phyloP scores from a whole-genome alignment of 2,797 vertebrate genomes.

The Danio jaintianensis region DNA sequence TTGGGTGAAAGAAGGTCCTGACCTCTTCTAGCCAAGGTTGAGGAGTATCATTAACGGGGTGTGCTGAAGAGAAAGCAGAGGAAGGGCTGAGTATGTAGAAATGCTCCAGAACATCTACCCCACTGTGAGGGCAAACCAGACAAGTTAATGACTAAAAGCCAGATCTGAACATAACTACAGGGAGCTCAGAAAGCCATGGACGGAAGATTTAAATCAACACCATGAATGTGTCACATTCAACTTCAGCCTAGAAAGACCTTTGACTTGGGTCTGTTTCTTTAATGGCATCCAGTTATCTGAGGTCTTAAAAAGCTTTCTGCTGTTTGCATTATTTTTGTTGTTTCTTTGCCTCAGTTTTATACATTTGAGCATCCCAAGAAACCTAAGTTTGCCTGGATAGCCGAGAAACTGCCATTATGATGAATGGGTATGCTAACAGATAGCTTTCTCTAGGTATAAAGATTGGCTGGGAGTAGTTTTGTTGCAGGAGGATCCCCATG shows the following conservation, averaged over 20 bases:
- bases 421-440: constrained; percentile 1
- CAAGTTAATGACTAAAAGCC: constrained; percentile 36
- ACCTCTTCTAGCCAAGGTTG: constrained; percentile 25
- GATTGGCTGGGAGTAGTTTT: background rate
- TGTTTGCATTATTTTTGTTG: constrained; percentile 12
- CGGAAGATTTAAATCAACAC: constrained; percentile 38
- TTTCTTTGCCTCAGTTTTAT: background rate
- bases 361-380: no score
- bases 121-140: constrained; percentile 41
- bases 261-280: constrained; percentile 33
- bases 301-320: constrained; percentile 18
- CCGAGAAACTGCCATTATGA: background rate
- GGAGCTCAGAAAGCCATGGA: constrained; percentile 27
- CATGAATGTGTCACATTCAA: constrained; percentile 40
- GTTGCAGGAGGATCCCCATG: constrained; percentile 17
- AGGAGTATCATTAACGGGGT: constrained; percentile 34
- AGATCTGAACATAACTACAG: constrained; percentile 30
- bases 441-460: constrained; percentile 12
- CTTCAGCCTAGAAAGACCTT: constrained; percentile 28
- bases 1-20: constrained; percentile 40
- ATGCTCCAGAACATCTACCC: constrained; percentile 46
- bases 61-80: constrained; percentile 31
- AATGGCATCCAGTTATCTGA: constrained; percentile 33
- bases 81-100: constrained; percentile 27
- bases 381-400: background rate